Evolutionary conservation across 2,888 invertebrate species (phyloP).

Genomic region (Nemotelus nigrinus): DNA sequence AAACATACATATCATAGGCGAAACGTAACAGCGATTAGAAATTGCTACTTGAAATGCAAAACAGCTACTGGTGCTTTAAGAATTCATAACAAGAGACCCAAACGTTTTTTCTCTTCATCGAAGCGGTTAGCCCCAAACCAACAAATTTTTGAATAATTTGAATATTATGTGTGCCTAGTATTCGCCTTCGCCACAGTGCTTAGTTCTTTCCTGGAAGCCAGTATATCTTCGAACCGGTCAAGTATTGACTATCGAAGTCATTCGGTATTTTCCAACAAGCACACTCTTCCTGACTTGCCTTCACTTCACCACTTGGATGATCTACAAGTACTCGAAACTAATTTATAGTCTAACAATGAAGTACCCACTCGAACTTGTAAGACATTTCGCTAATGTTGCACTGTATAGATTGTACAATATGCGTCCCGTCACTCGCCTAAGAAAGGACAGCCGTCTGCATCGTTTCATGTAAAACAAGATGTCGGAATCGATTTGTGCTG

Average conservation of each 20-base stretch:
- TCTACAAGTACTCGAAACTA: conserved; percentile 33
- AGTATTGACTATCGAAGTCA: neutral
- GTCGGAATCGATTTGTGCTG: conserved; percentile 30
- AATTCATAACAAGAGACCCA: conserved; percentile 21
- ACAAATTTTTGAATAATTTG: conserved; percentile 18
- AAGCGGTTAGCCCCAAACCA: neutral
- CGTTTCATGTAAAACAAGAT: conserved; percentile 31
- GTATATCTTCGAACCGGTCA: neutral
- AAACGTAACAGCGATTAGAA: neutral
- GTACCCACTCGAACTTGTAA: conserved; percentile 37
- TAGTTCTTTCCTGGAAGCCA: conserved; percentile 17
- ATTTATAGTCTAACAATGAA: conserved; percentile 37
- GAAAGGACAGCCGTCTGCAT: neutral
- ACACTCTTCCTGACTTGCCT: neutral
- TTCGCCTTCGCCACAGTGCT: neutral
- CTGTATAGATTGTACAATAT: neutral
- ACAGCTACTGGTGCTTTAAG: conserved; percentile 11
- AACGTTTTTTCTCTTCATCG: neutral
- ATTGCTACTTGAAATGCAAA: conserved; percentile 32
- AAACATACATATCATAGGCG: neutral
- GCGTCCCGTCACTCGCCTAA: neutral
- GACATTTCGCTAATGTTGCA: conserved; percentile 40
- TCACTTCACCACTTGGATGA: conserved; percentile 11
- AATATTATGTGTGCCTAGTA: conserved; percentile 9
- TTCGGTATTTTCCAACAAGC: neutral